These are phyloP conservation scores for Gobio gobio DNA, from an alignment of 2,113 vertebrate genomes.

Conservation along the genomic window DNA sequence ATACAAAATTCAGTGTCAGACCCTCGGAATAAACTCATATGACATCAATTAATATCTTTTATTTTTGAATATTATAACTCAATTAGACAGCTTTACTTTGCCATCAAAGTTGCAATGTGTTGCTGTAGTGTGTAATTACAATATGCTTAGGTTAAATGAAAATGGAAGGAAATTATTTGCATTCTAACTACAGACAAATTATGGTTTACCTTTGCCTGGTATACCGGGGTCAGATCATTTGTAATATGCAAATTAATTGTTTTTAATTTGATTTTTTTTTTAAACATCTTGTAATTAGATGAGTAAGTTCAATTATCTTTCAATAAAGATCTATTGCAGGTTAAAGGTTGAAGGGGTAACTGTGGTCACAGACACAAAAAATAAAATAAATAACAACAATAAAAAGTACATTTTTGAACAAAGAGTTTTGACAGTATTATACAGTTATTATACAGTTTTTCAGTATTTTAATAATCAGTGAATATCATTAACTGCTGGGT, in stretches of 20 bases:
- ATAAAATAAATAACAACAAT: neutral
- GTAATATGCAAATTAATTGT: slow-evolving; percentile 40
- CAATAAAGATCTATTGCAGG: slow-evolving; percentile 10
- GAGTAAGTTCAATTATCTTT: slow-evolving; percentile 29
- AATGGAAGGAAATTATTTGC: slow-evolving; percentile 36
- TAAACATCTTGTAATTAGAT: slow-evolving; percentile 36
- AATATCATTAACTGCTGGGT: no score
- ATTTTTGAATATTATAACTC: slow-evolving; percentile 4
- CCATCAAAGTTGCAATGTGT: slow-evolving; percentile 18
- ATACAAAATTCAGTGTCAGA: slow-evolving; percentile 12
- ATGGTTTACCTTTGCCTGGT: slow-evolving; percentile 43
- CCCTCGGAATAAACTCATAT: slow-evolving; percentile 5
- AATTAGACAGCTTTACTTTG: slow-evolving; percentile 32
- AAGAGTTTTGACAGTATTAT: neutral
- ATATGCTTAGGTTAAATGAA: slow-evolving; percentile 32
- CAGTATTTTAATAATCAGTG: neutral
- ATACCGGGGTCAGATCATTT: slow-evolving; percentile 37
- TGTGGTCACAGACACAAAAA: neutral
- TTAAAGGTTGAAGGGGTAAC: neutral
- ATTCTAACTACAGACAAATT: slow-evolving; percentile 46
- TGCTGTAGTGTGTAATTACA: slow-evolving; percentile 37
- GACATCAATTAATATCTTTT: slow-evolving; percentile 33
- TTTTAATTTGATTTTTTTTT: neutral
- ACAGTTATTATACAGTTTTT: neutral
- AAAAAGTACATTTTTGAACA: neutral